Conservation (phyloP, 1,140 invertebrate genomes). For the Callitettix versicolor region DNA sequence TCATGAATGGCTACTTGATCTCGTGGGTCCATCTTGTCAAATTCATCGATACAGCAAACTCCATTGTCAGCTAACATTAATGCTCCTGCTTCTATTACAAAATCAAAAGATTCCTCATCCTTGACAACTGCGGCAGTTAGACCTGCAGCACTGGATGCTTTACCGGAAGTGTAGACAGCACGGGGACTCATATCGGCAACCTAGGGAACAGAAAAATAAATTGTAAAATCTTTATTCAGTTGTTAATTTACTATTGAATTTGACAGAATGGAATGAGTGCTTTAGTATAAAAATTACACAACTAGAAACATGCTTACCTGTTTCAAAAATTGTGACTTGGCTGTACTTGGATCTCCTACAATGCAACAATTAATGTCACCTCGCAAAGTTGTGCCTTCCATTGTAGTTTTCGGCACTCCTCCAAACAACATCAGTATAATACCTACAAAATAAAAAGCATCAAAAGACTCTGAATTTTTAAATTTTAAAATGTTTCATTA, state of each 20-base stretch:
- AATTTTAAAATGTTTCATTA: no score
- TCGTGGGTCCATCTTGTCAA: slow-evolving; percentile 97
- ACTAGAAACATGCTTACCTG: slow-evolving; percentile 39
- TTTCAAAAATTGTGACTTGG: slow-evolving; percentile 95
- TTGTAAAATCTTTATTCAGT: no score
- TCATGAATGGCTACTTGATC: slow-evolving; percentile 99
- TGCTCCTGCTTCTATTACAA: slow-evolving; percentile 98
- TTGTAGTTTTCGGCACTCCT: slow-evolving; percentile 90
- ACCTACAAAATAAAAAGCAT: slow-evolving; percentile 32
- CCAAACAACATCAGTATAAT: slow-evolving; percentile 95
- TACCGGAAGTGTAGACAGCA: slow-evolving; percentile 97
- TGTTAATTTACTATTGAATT: no score
- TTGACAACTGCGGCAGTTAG: slow-evolving; percentile 93
- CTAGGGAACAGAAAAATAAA: slow-evolving; percentile 25
- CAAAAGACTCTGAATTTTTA: no score
- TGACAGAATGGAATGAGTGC: no score
- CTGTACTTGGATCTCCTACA: slow-evolving; percentile 97
- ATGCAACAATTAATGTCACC: slow-evolving; percentile 98
- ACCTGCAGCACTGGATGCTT: slow-evolving; percentile 95
- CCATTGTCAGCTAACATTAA: slow-evolving; percentile 99
- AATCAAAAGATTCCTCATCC: slow-evolving; percentile 96
- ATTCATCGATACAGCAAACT: slow-evolving; percentile 99
- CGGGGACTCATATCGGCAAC: slow-evolving; percentile 91
- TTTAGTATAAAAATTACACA: no score
- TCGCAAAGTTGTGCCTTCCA: slow-evolving; percentile 76